phyloP scores from a whole-genome alignment of 2,797 vertebrate genomes.

The Anolis apletophallus region DNA sequence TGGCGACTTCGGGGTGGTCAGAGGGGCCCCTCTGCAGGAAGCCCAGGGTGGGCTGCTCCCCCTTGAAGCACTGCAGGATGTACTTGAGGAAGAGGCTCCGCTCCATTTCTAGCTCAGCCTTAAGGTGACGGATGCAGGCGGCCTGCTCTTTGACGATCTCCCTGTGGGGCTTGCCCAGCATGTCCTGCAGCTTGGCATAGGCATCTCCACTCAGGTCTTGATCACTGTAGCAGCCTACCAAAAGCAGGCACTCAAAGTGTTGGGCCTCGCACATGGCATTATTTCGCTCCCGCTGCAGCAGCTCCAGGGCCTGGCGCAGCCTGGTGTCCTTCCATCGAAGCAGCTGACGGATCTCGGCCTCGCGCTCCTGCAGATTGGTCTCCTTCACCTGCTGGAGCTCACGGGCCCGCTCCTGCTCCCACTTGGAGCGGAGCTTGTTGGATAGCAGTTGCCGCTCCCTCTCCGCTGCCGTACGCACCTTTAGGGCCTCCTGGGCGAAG shows the following conservation, averaged over 20 bases:
- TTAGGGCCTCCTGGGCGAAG: conserved; percentile 71
- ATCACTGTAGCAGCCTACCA: conserved; percentile 57
- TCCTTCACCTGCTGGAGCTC: conserved; percentile 74
- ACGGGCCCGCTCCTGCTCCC: conserved; percentile 74
- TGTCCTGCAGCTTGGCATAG: conserved; percentile 77
- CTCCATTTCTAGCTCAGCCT: conserved; percentile 81
- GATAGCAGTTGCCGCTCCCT: conserved; percentile 74
- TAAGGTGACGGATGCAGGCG: conserved; percentile 73
- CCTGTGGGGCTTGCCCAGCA: conserved; percentile 74
- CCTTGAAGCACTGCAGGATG: conserved; percentile 80
- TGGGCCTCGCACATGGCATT: conserved; percentile 67
- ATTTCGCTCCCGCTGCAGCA: conserved; percentile 65
- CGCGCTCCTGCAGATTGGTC: too few species aligned
- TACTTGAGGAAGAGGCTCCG: conserved; percentile 84
- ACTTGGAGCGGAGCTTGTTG: conserved; percentile 77
- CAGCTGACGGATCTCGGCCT: too few species aligned
- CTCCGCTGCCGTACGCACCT: conserved; percentile 77
- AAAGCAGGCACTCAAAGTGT: too few species aligned
- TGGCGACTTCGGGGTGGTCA: background rate
- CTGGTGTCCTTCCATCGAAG: too few species aligned
- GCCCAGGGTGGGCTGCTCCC: conserved; percentile 29
- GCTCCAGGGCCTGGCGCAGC: too few species aligned
- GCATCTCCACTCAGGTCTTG: conserved; percentile 55
- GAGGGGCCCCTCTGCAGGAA: background rate
- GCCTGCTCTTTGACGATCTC: conserved; percentile 81